Base-by-base conservation (phyloP, 2,797 vertebrate species). In the Epinephelus awoara region DNA sequence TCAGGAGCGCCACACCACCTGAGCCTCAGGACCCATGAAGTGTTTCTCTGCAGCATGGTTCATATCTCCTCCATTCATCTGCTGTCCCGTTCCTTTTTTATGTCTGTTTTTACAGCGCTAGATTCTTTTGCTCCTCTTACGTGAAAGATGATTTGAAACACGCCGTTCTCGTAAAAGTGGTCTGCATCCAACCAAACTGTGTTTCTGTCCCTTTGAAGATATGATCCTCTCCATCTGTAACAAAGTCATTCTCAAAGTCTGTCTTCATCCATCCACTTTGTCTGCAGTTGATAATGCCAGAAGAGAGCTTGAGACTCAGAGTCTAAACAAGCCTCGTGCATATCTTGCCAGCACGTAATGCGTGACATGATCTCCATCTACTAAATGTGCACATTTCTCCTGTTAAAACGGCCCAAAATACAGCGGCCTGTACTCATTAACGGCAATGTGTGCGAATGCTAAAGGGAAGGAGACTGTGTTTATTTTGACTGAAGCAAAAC, bases 171-270 rank as follows among this genome's bases (percentile, higher is more conserved):
- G 66, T 92, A 93, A 94, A 93, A 86, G 62, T 27, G 77, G 84
- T 80, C 86, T 74, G 82, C 85, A 85, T 88, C 88, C 80, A 92
- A 90, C 91, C 87, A 75, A 92, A 93, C 81, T 82, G 55, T 80
- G 82, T 88, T 83, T 91, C 69, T 90, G 84, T 85, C 77, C 82
- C 91, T 94, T 94, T 93, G 89, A 94, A 94, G 91, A 93, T 93
- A 84, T 89, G 88, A 93, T 93, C 83, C 85, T 86, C 88, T 89
- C 91, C 92, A 93, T 94, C 91, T 93, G 93, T 80, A 86, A 83
- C 85, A 73, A 76, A 86, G 77, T 91, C 84, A 56, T 86, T 91
- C 85, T 87, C 69, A 86, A 83, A 85, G 86, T 91, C 86, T 91
- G 88, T 93, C 90, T 87, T 90, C 77, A 68, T 66, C 89, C 79